phyloP scores from a whole-genome alignment of 2,113 vertebrate species.

The Myrmophylax atrothorax region DNA sequence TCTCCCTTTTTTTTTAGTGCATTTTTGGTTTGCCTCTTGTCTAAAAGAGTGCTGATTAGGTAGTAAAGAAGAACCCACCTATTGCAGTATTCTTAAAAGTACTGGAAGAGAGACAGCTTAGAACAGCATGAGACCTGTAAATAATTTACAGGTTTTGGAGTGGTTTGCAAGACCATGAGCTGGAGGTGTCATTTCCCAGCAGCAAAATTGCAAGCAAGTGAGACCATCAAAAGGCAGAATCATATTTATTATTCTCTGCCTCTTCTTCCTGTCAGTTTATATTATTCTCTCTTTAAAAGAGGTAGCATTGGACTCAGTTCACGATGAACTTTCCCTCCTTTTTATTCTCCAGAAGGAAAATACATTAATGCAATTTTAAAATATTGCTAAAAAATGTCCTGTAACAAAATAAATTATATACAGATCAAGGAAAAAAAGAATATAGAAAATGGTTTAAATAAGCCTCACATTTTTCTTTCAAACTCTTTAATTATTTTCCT shows the following conservation, averaged over 20 bases:
- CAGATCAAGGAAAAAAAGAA: neutral
- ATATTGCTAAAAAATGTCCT: neutral
- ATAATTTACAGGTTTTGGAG: conserved; percentile 38
- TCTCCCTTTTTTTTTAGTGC: neutral
- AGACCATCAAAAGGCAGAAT: conserved; percentile 5
- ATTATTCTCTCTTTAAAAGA: conserved; percentile 10
- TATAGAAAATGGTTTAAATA: neutral
- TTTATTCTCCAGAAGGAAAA: neutral
- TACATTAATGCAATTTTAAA: neutral
- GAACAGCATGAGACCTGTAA: neutral
- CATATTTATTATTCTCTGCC: conserved; percentile 13
- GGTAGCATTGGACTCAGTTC: neutral
- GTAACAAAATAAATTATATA: neutral
- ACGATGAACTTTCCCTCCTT: neutral
- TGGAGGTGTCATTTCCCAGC: conserved; percentile 4
- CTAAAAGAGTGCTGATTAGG: neutral
- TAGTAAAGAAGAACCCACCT: neutral
- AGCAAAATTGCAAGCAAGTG: neutral
- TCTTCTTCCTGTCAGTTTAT: neutral
- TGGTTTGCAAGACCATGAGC: neutral
- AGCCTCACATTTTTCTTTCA: neutral
- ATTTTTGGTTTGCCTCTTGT: neutral
- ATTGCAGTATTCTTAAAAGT: neutral
- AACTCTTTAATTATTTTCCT: neutral
- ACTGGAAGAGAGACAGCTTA: neutral